Evolutionary conservation across 2,113 vertebrate species (phyloP).

Genomic region (Urocitellus parryii): DNA sequence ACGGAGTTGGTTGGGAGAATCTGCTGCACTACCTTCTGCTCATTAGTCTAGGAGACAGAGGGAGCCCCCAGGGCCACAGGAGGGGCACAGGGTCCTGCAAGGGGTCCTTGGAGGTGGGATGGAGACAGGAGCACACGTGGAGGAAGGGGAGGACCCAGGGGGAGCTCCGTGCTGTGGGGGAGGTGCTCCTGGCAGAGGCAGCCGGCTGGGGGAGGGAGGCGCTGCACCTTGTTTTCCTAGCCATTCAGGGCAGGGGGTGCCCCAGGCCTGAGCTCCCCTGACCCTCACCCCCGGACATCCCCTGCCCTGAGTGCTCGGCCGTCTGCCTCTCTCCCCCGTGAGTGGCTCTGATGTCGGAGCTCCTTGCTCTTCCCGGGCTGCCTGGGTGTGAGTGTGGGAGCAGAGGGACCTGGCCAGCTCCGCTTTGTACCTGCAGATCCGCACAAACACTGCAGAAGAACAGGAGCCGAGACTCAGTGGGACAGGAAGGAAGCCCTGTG

Average conservation of each 20-base stretch:
- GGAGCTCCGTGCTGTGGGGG: too few relatives aligned
- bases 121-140: fast-evolving
- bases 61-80: neutral
- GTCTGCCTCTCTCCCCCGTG: neutral
- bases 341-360: fast-evolving
- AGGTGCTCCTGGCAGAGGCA: too few relatives aligned
- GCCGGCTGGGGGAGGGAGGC: fast-evolving
- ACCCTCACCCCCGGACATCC: too few relatives aligned
- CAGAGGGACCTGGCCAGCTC: neutral
- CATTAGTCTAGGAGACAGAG: neutral
- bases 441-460: neutral
- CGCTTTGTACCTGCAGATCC: too few relatives aligned
- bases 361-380: fast-evolving
- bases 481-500: too few relatives aligned
- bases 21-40: fast-evolving
- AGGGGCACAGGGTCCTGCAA: fast-evolving
- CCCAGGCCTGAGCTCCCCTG: neutral
- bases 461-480: neutral
- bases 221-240: neutral
- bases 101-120: neutral
- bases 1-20: fast-evolving
- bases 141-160: neutral
- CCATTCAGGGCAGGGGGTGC: neutral
- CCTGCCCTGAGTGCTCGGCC: neutral
- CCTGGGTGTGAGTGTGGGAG: neutral